A percentile compares a stretch with the other conserved stretches of the same genome.
These are phyloP conservation scores for Zingel zingel DNA, from an alignment of 2,113 vertebrate species.

Conservation along the genomic window DNA sequence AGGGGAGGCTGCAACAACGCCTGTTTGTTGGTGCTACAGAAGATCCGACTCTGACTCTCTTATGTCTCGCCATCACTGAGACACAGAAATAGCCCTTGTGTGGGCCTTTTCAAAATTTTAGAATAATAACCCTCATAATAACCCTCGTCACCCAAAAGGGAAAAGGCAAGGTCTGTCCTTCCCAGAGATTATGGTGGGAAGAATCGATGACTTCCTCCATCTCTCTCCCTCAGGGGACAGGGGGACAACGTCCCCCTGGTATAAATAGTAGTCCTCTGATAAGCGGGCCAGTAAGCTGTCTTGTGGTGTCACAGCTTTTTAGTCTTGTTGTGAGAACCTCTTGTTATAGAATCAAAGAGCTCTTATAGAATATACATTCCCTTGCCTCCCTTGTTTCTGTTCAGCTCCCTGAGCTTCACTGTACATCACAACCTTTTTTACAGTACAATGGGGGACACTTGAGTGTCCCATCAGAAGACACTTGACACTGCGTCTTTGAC, in stretches of 20 bases:
- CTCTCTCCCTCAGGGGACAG: constrained; percentile 67
- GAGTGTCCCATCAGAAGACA: constrained; percentile 53
- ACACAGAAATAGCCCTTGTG: constrained; percentile 71
- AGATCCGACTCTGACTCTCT: constrained; percentile 9
- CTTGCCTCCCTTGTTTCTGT: constrained; percentile 56
- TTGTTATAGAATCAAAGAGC: constrained; percentile 56
- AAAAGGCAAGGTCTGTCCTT: constrained; percentile 72
- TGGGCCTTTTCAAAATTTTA: constrained; percentile 59
- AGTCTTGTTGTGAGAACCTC: constrained; percentile 64
- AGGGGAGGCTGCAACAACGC: constrained; percentile 7
- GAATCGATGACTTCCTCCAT: constrained; percentile 83
- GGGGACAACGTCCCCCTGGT: constrained; percentile 68
- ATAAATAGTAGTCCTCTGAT: constrained; percentile 77
- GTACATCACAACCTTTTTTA: constrained; percentile 51
- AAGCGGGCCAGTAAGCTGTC: constrained; percentile 39
- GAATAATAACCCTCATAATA: constrained; percentile 77
- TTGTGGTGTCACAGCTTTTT: constrained; percentile 42
- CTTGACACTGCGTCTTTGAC: constrained; percentile 50
- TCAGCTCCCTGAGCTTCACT: constrained; percentile 28
- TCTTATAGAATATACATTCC: constrained; percentile 59
- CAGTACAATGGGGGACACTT: constrained; percentile 54
- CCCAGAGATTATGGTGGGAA: constrained; percentile 80
- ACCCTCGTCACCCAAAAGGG: constrained; percentile 68
- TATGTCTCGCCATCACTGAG: constrained; percentile 34
- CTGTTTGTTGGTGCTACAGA: constrained; percentile 34